A percentile compares a stretch with the other conserved stretches of the same genome.
These are phyloP conservation scores for Brachionus rotundiformis DNA, from an alignment of 1,140 invertebrate genomes.

Conservation along the genomic window DNA sequence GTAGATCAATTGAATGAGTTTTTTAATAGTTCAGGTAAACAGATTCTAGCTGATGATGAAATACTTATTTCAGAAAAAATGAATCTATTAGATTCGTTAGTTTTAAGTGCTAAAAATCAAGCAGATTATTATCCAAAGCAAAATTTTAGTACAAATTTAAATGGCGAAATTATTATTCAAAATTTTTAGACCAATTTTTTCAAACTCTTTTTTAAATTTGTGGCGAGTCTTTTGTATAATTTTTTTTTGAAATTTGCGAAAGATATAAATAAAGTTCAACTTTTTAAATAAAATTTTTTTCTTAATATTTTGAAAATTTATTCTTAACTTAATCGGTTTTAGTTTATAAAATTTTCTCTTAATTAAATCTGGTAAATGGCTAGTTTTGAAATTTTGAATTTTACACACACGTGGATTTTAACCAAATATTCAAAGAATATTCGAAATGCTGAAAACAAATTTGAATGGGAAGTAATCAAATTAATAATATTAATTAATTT, in stretches of 20 bases:
- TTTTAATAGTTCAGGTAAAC: not conserved
- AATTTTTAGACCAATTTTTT: not conserved
- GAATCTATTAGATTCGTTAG: not conserved
- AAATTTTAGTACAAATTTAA: not conserved
- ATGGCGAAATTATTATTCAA: not conserved
- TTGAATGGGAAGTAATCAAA: slow-evolving; percentile 24
- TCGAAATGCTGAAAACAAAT: not conserved
- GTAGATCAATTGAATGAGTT: not conserved
- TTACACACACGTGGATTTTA: slow-evolving; percentile 1
- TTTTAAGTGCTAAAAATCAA: not conserved
- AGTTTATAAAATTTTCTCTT: too few species aligned
- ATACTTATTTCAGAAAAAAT: not conserved
- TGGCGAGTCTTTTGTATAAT: not conserved
- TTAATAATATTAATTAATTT: too few species aligned
- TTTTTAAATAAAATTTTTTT: slow-evolving; percentile 24
- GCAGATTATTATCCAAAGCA: not conserved
- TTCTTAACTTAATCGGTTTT: too few species aligned
- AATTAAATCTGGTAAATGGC: not conserved
- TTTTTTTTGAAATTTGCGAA: not conserved
- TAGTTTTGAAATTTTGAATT: slow-evolving; percentile 46
- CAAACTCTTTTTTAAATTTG: not conserved
- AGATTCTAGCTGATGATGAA: not conserved
- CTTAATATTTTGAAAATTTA: not conserved
- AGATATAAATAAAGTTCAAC: not conserved
- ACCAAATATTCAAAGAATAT: not conserved